Conservation (phyloP, 2,888 invertebrate species). For the Cheilosia variabilis region DNA sequence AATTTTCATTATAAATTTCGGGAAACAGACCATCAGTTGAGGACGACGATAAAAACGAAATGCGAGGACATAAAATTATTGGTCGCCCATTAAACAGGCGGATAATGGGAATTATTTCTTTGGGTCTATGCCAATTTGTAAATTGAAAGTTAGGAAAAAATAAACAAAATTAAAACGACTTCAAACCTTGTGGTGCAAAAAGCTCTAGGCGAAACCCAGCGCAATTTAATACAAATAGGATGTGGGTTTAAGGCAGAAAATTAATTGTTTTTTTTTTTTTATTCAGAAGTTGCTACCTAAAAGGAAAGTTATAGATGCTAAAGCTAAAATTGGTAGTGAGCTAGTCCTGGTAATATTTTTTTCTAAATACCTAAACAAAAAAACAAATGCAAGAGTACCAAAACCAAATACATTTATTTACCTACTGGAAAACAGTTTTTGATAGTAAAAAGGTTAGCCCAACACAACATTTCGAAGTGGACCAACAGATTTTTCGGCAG, state of each 20-base stretch:
- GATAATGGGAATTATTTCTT: constrained; percentile 43
- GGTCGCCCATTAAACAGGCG: constrained; percentile 32
- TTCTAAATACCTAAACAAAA: too few species aligned
- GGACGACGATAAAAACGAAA: constrained; percentile 33
- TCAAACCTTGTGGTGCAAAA: not conserved
- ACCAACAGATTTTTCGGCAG: too few species aligned
- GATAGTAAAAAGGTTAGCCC: too few species aligned
- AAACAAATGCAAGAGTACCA: too few species aligned
- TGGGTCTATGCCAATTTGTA: constrained; percentile 42
- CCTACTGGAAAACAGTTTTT: too few species aligned
- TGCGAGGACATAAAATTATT: constrained; percentile 46
- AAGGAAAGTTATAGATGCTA: too few species aligned
- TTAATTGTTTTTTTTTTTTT: not conserved
- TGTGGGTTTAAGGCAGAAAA: not conserved
- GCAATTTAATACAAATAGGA: not conserved
- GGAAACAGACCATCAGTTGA: constrained; percentile 45
- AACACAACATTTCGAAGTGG: too few species aligned
- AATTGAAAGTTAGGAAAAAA: constrained; percentile 47
- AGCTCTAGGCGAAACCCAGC: not conserved
- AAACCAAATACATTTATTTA: too few species aligned
- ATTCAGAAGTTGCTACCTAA: not conserved
- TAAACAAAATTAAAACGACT: not conserved
- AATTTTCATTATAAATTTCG: constrained; percentile 56
- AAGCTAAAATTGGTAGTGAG: too few species aligned
- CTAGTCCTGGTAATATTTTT: too few species aligned